Evolutionary conservation across 2,113 vertebrate genomes (phyloP).

Genomic region (Marcusenius ussheri): DNA sequence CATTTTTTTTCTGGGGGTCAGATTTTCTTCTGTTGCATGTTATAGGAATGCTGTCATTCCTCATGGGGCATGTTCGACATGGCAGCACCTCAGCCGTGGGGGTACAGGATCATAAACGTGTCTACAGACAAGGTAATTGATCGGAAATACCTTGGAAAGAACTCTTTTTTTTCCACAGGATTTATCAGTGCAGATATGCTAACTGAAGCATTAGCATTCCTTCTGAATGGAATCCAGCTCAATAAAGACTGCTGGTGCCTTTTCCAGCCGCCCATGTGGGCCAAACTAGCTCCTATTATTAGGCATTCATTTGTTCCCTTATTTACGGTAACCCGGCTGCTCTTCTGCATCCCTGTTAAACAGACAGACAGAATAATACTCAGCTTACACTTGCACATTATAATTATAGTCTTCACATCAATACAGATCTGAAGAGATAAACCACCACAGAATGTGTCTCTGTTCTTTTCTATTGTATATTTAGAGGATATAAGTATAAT

Average conservation of each 20-base stretch:
- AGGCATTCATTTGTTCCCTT: background rate
- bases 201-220: background rate
- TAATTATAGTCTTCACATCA: background rate
- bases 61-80: slow-evolving; percentile 3
- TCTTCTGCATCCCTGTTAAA: background rate
- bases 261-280: background rate
- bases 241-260: background rate
- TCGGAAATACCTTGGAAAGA: background rate
- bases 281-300: background rate
- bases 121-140: background rate
- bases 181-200: background rate
- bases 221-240: background rate
- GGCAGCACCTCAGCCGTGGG: background rate
- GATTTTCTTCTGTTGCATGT: slow-evolving; percentile 18
- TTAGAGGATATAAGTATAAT: background rate
- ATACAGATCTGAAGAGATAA: background rate
- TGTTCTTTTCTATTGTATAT: background rate
- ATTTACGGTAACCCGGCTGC: background rate
- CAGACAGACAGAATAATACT: background rate
- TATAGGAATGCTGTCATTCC: slow-evolving; percentile 22
- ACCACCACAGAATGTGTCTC: background rate
- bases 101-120: background rate
- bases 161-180: background rate
- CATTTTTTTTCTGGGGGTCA: background rate
- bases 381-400: background rate